Percentiles rank a stretch among this genome's conserved stretches.
phyloP scores from a whole-genome alignment of 2,888 invertebrate species.

The Phalangium opilio region DNA sequence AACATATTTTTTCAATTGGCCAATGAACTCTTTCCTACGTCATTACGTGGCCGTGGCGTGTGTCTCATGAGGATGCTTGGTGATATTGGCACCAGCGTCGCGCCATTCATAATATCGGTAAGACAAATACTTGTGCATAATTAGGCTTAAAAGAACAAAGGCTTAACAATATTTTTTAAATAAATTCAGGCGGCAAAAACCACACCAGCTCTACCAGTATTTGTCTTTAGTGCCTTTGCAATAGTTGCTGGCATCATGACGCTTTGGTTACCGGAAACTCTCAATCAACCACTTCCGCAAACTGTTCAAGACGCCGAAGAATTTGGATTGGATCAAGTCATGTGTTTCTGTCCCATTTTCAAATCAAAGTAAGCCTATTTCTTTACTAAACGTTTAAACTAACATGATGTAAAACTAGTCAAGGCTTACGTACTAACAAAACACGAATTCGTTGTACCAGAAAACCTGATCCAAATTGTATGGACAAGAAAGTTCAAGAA shows the following conservation, averaged over 20 bases:
- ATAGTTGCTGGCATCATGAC: background rate
- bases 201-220: background rate
- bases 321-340: slow-evolving; percentile 1
- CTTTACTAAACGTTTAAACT: no score
- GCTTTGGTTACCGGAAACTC: slow-evolving; percentile 2
- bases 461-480: no score
- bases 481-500: no score
- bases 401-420: no score
- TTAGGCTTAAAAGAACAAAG: no score
- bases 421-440: no score
- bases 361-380: no score
- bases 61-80: slow-evolving; percentile 76
- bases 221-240: background rate
- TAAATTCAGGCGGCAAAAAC: no score
- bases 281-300: slow-evolving; percentile 3
- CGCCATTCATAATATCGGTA: slow-evolving; percentile 57
- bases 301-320: slow-evolving; percentile 4
- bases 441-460: no score
- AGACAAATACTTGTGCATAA: slow-evolving; percentile 1
- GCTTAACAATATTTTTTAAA: no score
- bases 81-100: slow-evolving; percentile 18
- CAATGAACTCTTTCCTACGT: slow-evolving; percentile 69
- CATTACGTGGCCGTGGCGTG: slow-evolving; percentile 70
- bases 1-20: slow-evolving; percentile 79
- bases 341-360: slow-evolving; percentile 4